Base-by-base conservation (phyloP, 2,797 vertebrate species). In the Microcaecilia unicolor region DNA sequence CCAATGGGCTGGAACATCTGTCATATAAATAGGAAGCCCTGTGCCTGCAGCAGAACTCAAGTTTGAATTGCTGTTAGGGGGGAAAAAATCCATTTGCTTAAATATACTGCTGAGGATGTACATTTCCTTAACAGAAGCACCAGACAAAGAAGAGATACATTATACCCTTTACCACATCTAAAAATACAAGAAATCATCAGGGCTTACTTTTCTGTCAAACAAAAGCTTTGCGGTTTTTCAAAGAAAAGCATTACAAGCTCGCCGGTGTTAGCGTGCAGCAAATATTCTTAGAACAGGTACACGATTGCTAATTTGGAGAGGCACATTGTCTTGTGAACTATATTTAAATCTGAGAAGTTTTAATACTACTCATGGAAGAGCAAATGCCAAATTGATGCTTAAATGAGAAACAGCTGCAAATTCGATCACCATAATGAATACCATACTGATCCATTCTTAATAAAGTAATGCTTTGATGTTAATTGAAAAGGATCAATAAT, bases 21-120 rank as follows among this genome's bases (percentile, higher is more conserved):
- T 73, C 72, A 73, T 53, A 67, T 56, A 53, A 72, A 72, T 54
- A 62, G 58, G 55, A 67, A 66, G 44, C 46, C 52, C 41, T 43
- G 21, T 45, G 71, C 59, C 65, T 48, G 51, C 27, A 58, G 74
- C 62, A 58, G 52, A 64, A 50, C 44, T 37, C 37, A 44, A n/a
- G 51, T 55, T 47, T 67, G 56, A 67, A n/a, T n/a, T n/a, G n/a
- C 45, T 36, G 50, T 57, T 63, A 28, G 25, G 8, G n/a, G n/a
- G n/a, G 41, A 45, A 61, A 63, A 67, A 49, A 40, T 25, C 48
- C 53, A 53, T 63, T 72, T 67, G 41, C 55, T 52, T 66, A 72
- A 62, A 67, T 62, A 55, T 28, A 53, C 37, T 68, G 57, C 41
- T 44, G 58, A 58, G 49, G 45, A 58, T 58, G 31, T 58, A 34